These are phyloP conservation scores for Arctia plantaginis DNA, from an alignment of 2,888 invertebrate genomes.

Conservation along the genomic window DNA sequence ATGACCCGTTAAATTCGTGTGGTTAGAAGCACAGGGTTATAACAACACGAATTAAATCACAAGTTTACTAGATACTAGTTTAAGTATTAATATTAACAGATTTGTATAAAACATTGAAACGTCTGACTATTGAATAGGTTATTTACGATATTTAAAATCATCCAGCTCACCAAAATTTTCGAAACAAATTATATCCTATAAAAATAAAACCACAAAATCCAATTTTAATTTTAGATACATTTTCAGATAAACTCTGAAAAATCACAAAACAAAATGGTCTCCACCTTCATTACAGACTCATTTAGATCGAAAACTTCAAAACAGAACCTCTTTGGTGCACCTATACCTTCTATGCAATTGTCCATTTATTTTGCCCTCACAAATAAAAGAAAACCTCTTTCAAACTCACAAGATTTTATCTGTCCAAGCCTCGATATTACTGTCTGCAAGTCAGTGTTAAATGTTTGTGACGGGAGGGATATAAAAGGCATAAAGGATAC, in stretches of 20 bases:
- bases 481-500: slow-evolving; percentile 61
- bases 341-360: slow-evolving; percentile 52
- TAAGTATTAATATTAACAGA: background rate
- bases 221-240: slow-evolving; percentile 10
- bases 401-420: slow-evolving; percentile 65
- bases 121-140: background rate
- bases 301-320: slow-evolving; percentile 47
- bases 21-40: no score
- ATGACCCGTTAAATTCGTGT: no score
- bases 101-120: background rate
- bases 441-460: slow-evolving; percentile 74
- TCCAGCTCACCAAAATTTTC: background rate
- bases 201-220: slow-evolving; percentile 7
- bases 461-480: slow-evolving; percentile 66
- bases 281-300: slow-evolving; percentile 43
- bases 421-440: slow-evolving; percentile 65
- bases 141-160: background rate
- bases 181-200: background rate
- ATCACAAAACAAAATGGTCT: slow-evolving; percentile 31
- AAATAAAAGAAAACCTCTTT: slow-evolving; percentile 57
- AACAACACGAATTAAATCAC: no score
- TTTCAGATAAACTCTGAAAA: slow-evolving; percentile 22
- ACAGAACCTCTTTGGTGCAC: slow-evolving; percentile 48
- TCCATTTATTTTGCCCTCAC: slow-evolving; percentile 55
- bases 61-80: background rate